Base-by-base conservation (phyloP, 2,113 vertebrate species). In the Cygnus buccinator region DNA sequence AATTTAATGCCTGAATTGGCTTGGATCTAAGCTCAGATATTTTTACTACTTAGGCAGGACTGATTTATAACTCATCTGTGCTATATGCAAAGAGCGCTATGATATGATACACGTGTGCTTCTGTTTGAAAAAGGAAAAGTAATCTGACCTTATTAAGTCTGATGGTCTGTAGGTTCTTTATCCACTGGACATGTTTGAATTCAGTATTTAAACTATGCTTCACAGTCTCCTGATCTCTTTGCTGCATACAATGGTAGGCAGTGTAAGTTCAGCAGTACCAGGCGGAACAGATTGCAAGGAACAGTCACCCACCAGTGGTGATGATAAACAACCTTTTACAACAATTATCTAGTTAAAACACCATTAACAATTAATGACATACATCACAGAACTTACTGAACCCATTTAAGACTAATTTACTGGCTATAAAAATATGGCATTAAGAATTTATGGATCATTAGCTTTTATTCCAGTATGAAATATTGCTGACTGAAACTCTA, bases 391-490 rank as follows among this genome's bases (percentile, higher is more conserved):
- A 97, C 97, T 98, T 98, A 98, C 96, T 98, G 97, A 98, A 97
- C 95, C 97, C 97, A 98, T 98, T 98, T 98, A 98, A 98, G 98
- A 97, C 98, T 98, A 98, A 98, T 98, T 98, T 98, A 98, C 94
- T 97, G 90, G 97, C 98, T 98, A 98, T 98, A 98, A 98, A 98
- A 98, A 98, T 98, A 98, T 98, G 97, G 94, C 98, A 98, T 98
- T 98, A 98, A 97, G 97, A 98, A 98, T 98, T 98, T 98, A 98
- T 97, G 98, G 98, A 97, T 98, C 98, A 98, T 98, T 98, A 98
- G 90, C 96, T 98, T 97, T 98, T 97, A 97, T 97, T 97, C 96
- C 84, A 90, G 95, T 95, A 96, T 98, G 97, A 98, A 98, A 98
- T 98, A 98, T 98, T 97, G 96, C 95, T 95, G 90, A 97, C 89